Conservation (phyloP, 2,888 invertebrate genomes). For the Allophyes oxyacanthae region DNA sequence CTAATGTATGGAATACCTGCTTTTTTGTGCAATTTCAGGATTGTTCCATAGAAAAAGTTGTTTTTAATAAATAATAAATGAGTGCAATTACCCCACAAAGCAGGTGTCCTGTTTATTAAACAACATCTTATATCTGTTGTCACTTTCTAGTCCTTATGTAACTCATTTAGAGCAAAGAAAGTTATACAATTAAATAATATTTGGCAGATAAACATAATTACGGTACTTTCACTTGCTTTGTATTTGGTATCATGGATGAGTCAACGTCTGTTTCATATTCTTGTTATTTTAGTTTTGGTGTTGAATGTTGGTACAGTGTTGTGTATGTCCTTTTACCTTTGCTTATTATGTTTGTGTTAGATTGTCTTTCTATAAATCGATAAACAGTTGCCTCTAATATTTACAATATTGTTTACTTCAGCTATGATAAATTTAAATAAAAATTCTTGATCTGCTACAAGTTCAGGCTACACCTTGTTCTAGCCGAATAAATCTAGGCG, state of each 20-base stretch:
- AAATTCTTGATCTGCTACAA: too few species aligned
- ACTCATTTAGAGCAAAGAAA: conserved; percentile 14
- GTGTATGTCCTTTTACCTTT: background rate
- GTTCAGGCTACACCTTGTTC: too few species aligned
- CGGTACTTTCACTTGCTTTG: conserved; percentile 10
- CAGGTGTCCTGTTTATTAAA: too few species aligned
- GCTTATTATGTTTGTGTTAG: background rate
- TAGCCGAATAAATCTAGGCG: too few species aligned
- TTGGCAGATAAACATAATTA: background rate
- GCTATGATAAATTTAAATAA: too few species aligned
- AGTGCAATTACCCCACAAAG: too few species aligned
- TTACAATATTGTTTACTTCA: too few species aligned
- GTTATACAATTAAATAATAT: conserved; percentile 1
- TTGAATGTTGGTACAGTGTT: background rate
- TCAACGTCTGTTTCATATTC: background rate
- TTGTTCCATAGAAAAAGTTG: too few species aligned
- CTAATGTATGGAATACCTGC: too few species aligned
- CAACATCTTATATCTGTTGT: background rate
- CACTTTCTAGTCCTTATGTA: conserved; percentile 30
- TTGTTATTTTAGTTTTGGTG: background rate
- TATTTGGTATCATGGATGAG: background rate
- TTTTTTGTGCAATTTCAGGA: too few species aligned
- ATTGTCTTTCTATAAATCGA: background rate
- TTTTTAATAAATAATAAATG: too few species aligned
- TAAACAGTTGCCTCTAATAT: too few species aligned